Evolutionary conservation across 2,797 vertebrate species (phyloP), one percentile per base, ranked within the genome.

Genomic region (Cirrhinus mrigala): DNA sequence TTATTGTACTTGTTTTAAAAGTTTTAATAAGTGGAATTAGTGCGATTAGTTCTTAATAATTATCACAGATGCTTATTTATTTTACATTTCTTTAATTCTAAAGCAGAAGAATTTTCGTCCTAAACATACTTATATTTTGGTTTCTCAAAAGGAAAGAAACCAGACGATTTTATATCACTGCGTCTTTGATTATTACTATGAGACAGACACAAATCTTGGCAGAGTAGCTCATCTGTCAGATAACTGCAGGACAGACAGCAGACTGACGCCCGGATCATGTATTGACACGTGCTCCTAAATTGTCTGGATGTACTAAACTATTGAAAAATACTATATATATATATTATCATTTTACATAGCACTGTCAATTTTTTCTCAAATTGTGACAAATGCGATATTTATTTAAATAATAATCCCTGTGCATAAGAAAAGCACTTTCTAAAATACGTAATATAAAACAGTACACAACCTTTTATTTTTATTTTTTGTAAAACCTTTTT

Each of bases 191-290:
- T 87, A 88, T 89, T 86, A 88, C 85, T 94, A 92, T 94, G 93
- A 90, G 90, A 92, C 89, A 93, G 74, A 93, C 92, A 90, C 92
- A 91, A 91, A 91, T 90, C 84, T 82, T 93, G 93, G 92, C 94
- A 93, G 79, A 92, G 92, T 94, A 95, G 94, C 94, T 95, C 93
- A 94, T 95, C 92, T 91, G 94, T 94, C 94, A 95, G 89, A 58
- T 40, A 22, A 77, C 79, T 84, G 46, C 40, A 78, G 56, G 56
- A 58, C 44, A 46, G 82, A 86, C 56, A 79, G 70, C 22, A 20
- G 40, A 85, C 89, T 69, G 90, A 88, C 90, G 88, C 87, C 91
- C 87, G 89, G 90, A 79, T 91, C 90, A 88, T 89, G 91, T 89
- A 88, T 90, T 91, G 89, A 92, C 88, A 54, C 90, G 27, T 54